phyloP scores from a whole-genome alignment of 2,888 invertebrate genomes.

The Apamea monoglypha region DNA sequence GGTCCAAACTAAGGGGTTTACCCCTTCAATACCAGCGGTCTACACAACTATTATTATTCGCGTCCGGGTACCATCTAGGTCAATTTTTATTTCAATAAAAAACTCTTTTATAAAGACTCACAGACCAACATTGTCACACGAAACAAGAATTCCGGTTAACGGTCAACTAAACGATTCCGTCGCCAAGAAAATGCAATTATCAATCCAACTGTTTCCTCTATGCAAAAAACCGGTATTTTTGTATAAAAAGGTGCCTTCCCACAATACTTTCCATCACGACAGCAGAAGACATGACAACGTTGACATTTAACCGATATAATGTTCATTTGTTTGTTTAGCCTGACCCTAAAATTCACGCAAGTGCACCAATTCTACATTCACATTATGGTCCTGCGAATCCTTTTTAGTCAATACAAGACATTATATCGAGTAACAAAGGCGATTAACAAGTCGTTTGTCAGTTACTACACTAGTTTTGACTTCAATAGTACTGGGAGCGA shows the following conservation, averaged over 20 bases:
- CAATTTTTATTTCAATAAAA: slow-evolving; percentile 30
- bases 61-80: slow-evolving; percentile 29
- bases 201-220: slow-evolving; percentile 48
- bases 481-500: slow-evolving; percentile 69
- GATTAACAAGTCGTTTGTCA: slow-evolving; percentile 87
- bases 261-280: slow-evolving; percentile 38
- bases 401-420: slow-evolving; percentile 83
- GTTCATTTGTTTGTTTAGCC: slow-evolving; percentile 57
- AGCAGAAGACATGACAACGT: slow-evolving; percentile 38
- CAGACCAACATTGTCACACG: slow-evolving; percentile 34
- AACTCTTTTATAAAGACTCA: slow-evolving; percentile 15
- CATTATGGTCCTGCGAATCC: slow-evolving; percentile 70
- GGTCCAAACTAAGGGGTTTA: neutral
- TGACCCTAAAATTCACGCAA: slow-evolving; percentile 73
- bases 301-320: slow-evolving; percentile 68
- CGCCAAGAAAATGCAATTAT: slow-evolving; percentile 59
- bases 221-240: slow-evolving; percentile 46
- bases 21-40: slow-evolving; percentile 10
- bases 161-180: slow-evolving; percentile 45
- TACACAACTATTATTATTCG: slow-evolving; percentile 22
- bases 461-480: slow-evolving; percentile 74
- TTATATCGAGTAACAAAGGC: slow-evolving; percentile 80
- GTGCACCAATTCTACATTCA: slow-evolving; percentile 64
- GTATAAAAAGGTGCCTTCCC: slow-evolving; percentile 27
- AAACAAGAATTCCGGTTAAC: slow-evolving; percentile 49